Evolutionary conservation across 2,888 invertebrate genomes (phyloP), one percentile per base, ranked within the genome.

Genomic region (Drosophila pseudotalamancana): DNA sequence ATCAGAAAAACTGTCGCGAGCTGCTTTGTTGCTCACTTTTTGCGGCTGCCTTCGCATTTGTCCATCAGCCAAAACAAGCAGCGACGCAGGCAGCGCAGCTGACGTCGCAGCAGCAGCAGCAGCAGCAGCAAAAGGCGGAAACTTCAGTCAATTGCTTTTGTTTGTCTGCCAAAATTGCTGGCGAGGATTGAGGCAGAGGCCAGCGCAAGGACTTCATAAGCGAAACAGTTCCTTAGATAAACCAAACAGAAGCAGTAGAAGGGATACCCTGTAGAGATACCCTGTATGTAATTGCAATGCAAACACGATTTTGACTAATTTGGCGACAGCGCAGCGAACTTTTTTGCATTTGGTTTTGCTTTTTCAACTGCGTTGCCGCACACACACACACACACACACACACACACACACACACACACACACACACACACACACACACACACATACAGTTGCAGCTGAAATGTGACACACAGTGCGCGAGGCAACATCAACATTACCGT

Each of bases 401-500:
- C 18, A 32, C 50, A 34, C 3, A 14, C 46, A 55, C 46, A 14
- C 31, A 29, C 16, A 46, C 31, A 46, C 32, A 37, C 14, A 25
- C 6, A 29, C 3, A 14, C 46, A 55, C 46, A 14, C 31, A 29
- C 16, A 46, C 31, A 46, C 32, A 37, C 14, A 25, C 6, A 29
- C n/a, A 32, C 39, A 42, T 16, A 32, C 50, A 34, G 8, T 5
- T 1, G 0, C 6, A 34, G 21, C 18, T 19, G 9, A 29, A 55
- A 35, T 18, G 55, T 55, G 29, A 35, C 43, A 27, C 19, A 45
- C 29, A 27, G 42, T 23, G 23, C 21, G 9, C 37, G 23, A 29
- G 46, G 56, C 55, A 74, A 68, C 62, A 71, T 62, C 72, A 67
- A 71, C 77, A 77, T 72, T 72, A 77, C 77, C 80, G 70, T 83